Evolutionary conservation across 2,113 vertebrate species (phyloP), one percentile per base, ranked within the genome.

Genomic region (Mesocricetus auratus): DNA sequence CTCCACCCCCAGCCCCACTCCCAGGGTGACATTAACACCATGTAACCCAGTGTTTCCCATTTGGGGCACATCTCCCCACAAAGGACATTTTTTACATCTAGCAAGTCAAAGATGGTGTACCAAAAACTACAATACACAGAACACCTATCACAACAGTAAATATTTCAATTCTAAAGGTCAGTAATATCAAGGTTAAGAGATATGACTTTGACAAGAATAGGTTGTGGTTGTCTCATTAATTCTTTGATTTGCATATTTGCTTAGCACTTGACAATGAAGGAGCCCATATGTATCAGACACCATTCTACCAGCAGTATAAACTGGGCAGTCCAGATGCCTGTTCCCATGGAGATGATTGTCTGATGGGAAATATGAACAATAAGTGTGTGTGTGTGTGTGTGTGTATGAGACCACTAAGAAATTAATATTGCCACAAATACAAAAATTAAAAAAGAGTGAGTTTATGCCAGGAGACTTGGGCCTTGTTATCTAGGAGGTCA

Each of bases 391-490:
- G 50, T 50, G 50, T 50, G 50, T 50, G 50, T 50, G 50, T 50
- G 50, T 50, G 50, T 50, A 9, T 50, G 22, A n/a, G n/a, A n/a
- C n/a, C n/a, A n/a, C n/a, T n/a, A n/a, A 95, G 56, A 93, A 93
- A 4, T 33, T 81, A 62, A 73, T 79, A 39, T 15, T 31, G 47
- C 42, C 33, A 53, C 45, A 94, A 64, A 85, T 60, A 33, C 24
- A 36, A 39, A 56, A 50, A 29, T 22, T 22, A 26, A 3, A n/a
- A 68, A 91, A 29, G 22, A 53, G 17, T 39, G 31, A 64, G 4
- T 79, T 31, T 87, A 36, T 39, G 24, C 71, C 39, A 21, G 31
- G 71, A 47, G 8, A 75, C 39, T 50, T 0, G 8, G 10, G 17
- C 17, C 4, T 33, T 33, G 33, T 45, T 39, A n/a, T 7, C 9